phyloP scores from a whole-genome alignment of 2,797 vertebrate species.

The Chaunax sp. region DNA sequence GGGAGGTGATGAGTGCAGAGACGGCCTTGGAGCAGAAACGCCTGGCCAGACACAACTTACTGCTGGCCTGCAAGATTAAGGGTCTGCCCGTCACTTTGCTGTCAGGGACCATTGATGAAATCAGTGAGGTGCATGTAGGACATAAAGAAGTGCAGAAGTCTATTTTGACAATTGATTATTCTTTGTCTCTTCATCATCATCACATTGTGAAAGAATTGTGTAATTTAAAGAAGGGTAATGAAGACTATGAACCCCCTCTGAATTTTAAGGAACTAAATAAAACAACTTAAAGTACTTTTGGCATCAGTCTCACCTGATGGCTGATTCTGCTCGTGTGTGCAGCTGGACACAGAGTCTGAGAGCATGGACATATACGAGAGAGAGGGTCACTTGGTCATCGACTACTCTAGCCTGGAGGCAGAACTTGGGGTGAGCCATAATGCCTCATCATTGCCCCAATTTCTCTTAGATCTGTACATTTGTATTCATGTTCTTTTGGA shows the following conservation, averaged over 20 bases:
- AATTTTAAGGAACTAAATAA: background rate
- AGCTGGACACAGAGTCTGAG: slow-evolving; percentile 86
- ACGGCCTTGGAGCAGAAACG: slow-evolving; percentile 86
- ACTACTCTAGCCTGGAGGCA: slow-evolving; percentile 85
- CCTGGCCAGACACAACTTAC: slow-evolving; percentile 88
- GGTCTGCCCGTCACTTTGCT: slow-evolving; percentile 84
- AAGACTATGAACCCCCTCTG: too few species aligned
- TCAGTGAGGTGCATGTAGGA: slow-evolving; percentile 89
- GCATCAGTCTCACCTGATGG: background rate
- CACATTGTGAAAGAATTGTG: too few species aligned
- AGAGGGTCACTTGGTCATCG: slow-evolving; percentile 87
- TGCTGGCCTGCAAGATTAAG: slow-evolving; percentile 91
- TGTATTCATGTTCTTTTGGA: background rate
- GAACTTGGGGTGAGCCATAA: slow-evolving; percentile 82
- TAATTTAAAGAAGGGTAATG: too few species aligned
- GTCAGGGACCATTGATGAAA: slow-evolving; percentile 89
- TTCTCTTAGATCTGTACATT: background rate
- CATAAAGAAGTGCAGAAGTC: background rate
- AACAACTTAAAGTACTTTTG: background rate
- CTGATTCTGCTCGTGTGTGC: slow-evolving; percentile 36
- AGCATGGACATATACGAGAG: slow-evolving; percentile 86
- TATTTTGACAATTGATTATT: background rate
- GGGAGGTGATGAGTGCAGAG: slow-evolving; percentile 83
- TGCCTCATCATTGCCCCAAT: background rate
- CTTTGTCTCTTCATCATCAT: background rate